Base-by-base conservation (phyloP, 2,888 invertebrate genomes). In the Agapetus fuscipes region DNA sequence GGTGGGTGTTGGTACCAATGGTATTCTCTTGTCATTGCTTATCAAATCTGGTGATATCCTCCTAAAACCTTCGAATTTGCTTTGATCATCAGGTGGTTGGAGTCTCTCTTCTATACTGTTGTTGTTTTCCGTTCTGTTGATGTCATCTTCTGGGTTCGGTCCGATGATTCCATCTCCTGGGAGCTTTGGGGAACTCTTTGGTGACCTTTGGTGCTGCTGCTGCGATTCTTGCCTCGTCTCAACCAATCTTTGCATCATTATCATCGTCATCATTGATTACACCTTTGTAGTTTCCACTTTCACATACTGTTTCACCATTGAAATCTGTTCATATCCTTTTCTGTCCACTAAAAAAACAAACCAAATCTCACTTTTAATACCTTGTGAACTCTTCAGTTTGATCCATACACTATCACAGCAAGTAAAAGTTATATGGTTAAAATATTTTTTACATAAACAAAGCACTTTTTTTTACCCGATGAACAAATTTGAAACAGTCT, bases 191-290 rank as follows among this genome's bases (percentile, higher is more conserved):
- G 47, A 47, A 16, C 30, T 37, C 10, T 36, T 37, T 15, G 43
- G 43, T 28, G 45, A 41, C 17, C 33, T 38, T 15, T 41, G 33
- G 5, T 17, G 20, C 9, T 20, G 13, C 15, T 38, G 39, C 20
- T 31, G 32, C 24, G 32, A 30, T n/a, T 49, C 42, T 20, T 34
- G 44, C 34, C 45, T 42, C 24, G 57, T 53, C 47, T 60, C 56
- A 36, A 59, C 56, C 31, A 62, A 53, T 51, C 64, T 55, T 53
- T 64, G 64, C 64, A 66, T 64, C 63, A 63, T 64, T 57, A 66
- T 56, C 64, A 66, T 66, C 59, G 66, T 66, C 66, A 66, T 64
- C 56, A 57, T 61, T 39, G 34, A 20, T 20, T 9, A n/a, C n/a
- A n/a, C n/a, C n/a, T n/a, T n/a, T n/a, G n/a, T n/a, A n/a, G n/a